Conservation (phyloP, 53 echinoderm and acorn worm species). For the Patiria pectinifera region DNA sequence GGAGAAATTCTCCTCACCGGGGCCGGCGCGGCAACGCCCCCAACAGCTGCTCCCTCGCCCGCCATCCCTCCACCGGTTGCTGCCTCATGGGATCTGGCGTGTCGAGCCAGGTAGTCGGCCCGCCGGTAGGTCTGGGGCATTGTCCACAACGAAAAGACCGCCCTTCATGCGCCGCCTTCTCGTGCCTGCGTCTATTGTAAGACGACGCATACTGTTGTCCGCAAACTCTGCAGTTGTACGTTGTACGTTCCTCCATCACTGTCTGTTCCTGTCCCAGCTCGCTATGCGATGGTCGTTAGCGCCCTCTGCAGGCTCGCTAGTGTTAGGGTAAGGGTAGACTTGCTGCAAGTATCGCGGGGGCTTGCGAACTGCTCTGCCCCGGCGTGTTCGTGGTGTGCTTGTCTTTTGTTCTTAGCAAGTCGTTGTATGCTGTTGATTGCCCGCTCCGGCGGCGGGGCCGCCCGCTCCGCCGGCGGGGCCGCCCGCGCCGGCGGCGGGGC, state of each 20-base stretch:
- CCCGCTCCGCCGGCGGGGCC: too few species aligned
- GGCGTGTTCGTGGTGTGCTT: too few species aligned
- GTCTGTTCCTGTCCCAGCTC: neutral
- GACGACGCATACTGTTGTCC: neutral
- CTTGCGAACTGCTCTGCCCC: neutral
- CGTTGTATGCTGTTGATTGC: too few species aligned
- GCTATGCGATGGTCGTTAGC: neutral
- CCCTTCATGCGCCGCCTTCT: neutral
- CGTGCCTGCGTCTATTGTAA: neutral
- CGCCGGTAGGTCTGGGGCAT: neutral
- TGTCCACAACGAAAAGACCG: neutral
- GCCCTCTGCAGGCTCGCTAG: too few species aligned
- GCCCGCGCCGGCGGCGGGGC: too few species aligned
- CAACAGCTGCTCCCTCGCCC: neutral
- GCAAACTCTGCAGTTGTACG: neutral
- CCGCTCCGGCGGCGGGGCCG: too few species aligned
- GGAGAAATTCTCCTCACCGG: neutral
- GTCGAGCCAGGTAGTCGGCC: neutral
- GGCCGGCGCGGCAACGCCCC: neutral
- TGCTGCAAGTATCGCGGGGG: neutral
- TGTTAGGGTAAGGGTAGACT: neutral
- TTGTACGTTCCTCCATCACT: neutral
- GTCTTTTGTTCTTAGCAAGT: too few species aligned
- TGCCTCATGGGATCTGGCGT: neutral
- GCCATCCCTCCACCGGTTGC: neutral